Evolutionary conservation across 2,113 vertebrate genomes (phyloP), one percentile per base, ranked within the genome.

Genomic region (Nicator chloris): DNA sequence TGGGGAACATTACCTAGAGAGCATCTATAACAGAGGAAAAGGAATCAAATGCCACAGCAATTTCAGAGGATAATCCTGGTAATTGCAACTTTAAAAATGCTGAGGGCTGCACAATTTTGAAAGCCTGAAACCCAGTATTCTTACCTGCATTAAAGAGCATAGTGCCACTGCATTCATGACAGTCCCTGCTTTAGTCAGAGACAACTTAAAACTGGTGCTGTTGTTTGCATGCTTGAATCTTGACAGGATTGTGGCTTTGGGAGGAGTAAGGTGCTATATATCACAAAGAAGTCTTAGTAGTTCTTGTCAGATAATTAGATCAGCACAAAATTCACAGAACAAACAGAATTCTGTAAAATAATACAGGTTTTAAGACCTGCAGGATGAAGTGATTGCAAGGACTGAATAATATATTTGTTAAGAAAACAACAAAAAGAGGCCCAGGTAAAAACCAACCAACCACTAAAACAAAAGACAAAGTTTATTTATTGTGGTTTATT

Each of bases 401-500:
- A 83, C 53, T 60, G 28, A 69, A 76, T 78, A 63, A 78, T 84
- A 9, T 22, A 33, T 53, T 90, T 85, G 31, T 64, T 80, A 85
- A 69, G 50, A 68, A 83, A 90, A 88, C 60, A 80, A 56, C 22
- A 81, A 27, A 60, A 78, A 44, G 59, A 69, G 50, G 15, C 35
- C 68, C 4, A 45, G 15, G 23, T 73, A 50, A 66, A 86, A 28
- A 65, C 37, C 39, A 79, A 23, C 15, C 76, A 65, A 44, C 49
- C n/a, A 81, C 27, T 59, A 56, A 59, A 64, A 49, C 54, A 76
- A 84, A 87, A 45, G 51, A 80, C 85, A 94, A 91, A 76, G 28
- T 39, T 70, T 66, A 82, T 91, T 96, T 87, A 82, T 83, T 87
- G 73, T 91, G 70, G 45, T 93, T 95, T 95, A 95, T 91, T 93